A percentile compares a stretch with the other conserved stretches of the same genome.
These are phyloP conservation scores for Sclerodermus sp. DNA, from an alignment of 2,888 invertebrate species.

Conservation along the genomic window DNA sequence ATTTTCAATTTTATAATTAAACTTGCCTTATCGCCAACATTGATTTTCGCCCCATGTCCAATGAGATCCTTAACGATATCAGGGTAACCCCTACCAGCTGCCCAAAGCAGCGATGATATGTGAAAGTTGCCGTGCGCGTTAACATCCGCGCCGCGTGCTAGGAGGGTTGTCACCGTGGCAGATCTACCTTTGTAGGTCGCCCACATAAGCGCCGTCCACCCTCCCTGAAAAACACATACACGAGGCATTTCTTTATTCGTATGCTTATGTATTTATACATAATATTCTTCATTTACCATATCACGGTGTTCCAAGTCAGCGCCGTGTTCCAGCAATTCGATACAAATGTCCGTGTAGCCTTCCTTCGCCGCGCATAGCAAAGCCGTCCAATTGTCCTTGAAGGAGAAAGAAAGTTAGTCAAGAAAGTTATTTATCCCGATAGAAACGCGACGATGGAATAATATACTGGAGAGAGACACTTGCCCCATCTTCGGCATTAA, in stretches of 20 bases:
- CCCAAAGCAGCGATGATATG: conserved; percentile 91
- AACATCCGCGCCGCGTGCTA: conserved; percentile 88
- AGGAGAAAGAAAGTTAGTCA: neutral
- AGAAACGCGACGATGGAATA: no score
- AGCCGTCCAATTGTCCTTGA: conserved; percentile 88
- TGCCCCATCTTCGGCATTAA: conserved; percentile 83
- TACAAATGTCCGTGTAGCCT: conserved; percentile 80
- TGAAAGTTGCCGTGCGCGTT: conserved; percentile 96
- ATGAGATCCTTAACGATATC: conserved; percentile 83
- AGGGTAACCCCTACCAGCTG: conserved; percentile 87
- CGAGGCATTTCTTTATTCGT: conserved; percentile 4
- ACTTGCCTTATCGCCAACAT: conserved; percentile 84
- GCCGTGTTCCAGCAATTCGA: conserved; percentile 81
- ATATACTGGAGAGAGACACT: no score
- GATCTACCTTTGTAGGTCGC: conserved; percentile 90
- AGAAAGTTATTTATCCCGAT: no score
- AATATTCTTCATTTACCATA: conserved; percentile 63
- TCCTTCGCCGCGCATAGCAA: conserved; percentile 88
- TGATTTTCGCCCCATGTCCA: conserved; percentile 87
- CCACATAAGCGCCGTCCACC: conserved; percentile 98
- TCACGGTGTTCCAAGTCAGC: conserved; percentile 85
- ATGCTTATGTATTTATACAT: neutral
- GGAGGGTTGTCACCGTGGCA: conserved; percentile 73
- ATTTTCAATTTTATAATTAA: conserved; percentile 1
- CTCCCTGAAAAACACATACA: conserved; percentile 76